These are phyloP conservation scores for Laspeyria flexula DNA, from an alignment of 2,888 invertebrate genomes.

Conservation along the genomic window DNA sequence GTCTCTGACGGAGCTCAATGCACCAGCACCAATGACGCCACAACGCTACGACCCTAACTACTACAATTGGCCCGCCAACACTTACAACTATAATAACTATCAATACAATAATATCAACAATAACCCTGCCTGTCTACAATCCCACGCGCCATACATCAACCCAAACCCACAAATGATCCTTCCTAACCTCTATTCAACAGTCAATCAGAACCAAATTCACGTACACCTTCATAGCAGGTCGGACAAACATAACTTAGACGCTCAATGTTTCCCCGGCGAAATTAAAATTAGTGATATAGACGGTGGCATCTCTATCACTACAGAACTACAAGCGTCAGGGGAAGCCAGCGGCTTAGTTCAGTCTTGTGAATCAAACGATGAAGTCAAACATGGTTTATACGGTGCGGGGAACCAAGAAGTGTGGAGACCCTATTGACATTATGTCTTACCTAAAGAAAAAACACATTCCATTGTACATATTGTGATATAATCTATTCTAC, in stretches of 20 bases:
- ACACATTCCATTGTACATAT: slow-evolving; percentile 78
- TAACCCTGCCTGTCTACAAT: slow-evolving; percentile 80
- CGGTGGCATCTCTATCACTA: slow-evolving; percentile 85
- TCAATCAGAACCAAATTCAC: slow-evolving; percentile 95
- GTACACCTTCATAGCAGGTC: slow-evolving; percentile 91
- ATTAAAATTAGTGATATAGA: slow-evolving; percentile 87
- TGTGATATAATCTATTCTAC: slow-evolving; percentile 72
- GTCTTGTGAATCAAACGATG: slow-evolving; percentile 82
- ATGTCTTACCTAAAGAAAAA: slow-evolving; percentile 49
- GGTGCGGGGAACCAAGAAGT: slow-evolving; percentile 83
- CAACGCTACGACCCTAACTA: slow-evolving; percentile 85
- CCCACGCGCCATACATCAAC: slow-evolving; percentile 87
- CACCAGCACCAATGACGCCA: slow-evolving; percentile 58
- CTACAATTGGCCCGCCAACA: slow-evolving; percentile 88
- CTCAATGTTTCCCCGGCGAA: slow-evolving; percentile 86
- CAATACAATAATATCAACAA: slow-evolving; percentile 89
- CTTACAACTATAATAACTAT: slow-evolving; percentile 89
- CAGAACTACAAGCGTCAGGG: slow-evolving; percentile 77
- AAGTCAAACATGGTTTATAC: slow-evolving; percentile 80
- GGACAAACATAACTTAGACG: slow-evolving; percentile 87
- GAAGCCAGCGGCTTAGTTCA: slow-evolving; percentile 81
- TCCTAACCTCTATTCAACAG: slow-evolving; percentile 93
- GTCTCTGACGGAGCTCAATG: slow-evolving; percentile 79
- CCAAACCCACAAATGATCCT: slow-evolving; percentile 90
- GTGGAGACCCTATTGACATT: slow-evolving; percentile 92